A percentile compares a stretch with the other conserved stretches of the same genome.
Evolutionary conservation across 2,113 vertebrate species (phyloP).

Genomic region (Myiopsitta monachus): DNA sequence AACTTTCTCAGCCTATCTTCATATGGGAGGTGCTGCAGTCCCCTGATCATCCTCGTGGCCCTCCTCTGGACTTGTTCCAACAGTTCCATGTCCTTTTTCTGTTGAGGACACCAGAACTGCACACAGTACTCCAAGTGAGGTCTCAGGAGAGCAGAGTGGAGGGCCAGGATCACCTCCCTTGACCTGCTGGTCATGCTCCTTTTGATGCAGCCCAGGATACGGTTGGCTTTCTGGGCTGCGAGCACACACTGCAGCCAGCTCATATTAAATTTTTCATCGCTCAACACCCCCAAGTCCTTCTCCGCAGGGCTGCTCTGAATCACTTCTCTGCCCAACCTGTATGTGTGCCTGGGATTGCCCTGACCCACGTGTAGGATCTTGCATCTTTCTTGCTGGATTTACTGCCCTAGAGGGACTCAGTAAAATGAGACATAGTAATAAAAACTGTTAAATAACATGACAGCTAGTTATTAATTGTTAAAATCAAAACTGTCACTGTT

Average conservation of each 20-base stretch:
- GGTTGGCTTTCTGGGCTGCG: neutral
- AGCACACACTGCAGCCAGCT: neutral
- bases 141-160: too few species aligned
- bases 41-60: too few species aligned
- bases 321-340: neutral
- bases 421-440: conserved; percentile 9
- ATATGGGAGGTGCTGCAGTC: too few species aligned
- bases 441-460: conserved; percentile 1
- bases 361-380: neutral
- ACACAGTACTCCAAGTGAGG: too few species aligned
- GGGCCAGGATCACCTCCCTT: too few species aligned
- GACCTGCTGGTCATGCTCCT: neutral
- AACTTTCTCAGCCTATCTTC: too few species aligned
- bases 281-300: neutral
- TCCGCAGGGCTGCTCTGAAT: neutral
- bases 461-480: neutral
- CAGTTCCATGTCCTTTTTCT: too few species aligned
- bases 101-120: too few species aligned
- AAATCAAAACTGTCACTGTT: neutral
- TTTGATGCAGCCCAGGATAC: neutral
- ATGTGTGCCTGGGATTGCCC: neutral
- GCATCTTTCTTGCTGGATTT: neutral
- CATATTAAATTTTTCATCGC: neutral
- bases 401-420: neutral
- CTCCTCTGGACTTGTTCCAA: too few species aligned